Percentiles rank a stretch among this genome's conserved stretches.
Evolutionary conservation across 2,888 invertebrate genomes (phyloP).

Genomic region (Alcis repandata): DNA sequence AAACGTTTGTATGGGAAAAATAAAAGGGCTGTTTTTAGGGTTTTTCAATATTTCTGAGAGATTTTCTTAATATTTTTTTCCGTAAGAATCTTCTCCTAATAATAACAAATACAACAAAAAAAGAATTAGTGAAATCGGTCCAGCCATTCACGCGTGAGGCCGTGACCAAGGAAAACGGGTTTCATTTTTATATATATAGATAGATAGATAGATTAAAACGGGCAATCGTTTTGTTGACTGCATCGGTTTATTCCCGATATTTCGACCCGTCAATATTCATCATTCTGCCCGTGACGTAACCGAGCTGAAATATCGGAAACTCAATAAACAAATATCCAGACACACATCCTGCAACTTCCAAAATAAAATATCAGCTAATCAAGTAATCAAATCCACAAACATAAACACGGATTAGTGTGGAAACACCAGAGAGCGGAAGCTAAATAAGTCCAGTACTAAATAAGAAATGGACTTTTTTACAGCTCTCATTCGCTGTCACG

Average conservation of each 20-base stretch:
- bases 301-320: neutral
- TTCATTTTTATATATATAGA: too few species aligned
- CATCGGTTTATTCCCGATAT: neutral
- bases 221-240: too few species aligned
- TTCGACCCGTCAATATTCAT: neutral
- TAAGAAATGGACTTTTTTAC: conserved; percentile 49
- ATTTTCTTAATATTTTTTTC: too few species aligned
- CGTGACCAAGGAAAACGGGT: too few species aligned
- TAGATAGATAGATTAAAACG: too few species aligned
- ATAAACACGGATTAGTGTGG: conserved; percentile 27
- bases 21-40: too few species aligned
- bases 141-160: too few species aligned
- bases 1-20: too few species aligned
- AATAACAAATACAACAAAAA: too few species aligned
- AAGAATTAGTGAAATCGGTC: too few species aligned
- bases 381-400: conserved; percentile 13
- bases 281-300: neutral
- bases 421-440: conserved; percentile 27
- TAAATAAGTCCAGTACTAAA: conserved; percentile 43
- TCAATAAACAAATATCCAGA: neutral
- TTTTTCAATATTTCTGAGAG: too few species aligned
- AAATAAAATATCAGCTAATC: conserved; percentile 5
- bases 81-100: too few species aligned
- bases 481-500: conserved; percentile 47
- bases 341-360: neutral